Evolutionary conservation across 2,888 invertebrate genomes (phyloP).

Genomic region (Philhelius pedissequus): DNA sequence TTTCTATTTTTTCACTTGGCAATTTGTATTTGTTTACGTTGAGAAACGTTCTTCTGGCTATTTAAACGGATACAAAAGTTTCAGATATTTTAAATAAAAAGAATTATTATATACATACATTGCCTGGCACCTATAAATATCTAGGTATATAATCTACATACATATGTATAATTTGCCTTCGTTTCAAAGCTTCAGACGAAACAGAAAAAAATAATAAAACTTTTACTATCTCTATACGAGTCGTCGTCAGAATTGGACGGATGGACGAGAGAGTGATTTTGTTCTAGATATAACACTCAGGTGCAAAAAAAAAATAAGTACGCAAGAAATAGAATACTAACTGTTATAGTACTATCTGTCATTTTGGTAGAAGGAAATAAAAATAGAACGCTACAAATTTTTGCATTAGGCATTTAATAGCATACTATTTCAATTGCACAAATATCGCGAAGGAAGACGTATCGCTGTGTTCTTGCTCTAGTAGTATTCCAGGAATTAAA

Average conservation of each 20-base stretch:
- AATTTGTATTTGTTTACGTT: slow-evolving; percentile 49
- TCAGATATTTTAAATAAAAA: slow-evolving; percentile 48
- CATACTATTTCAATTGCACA: too few species aligned
- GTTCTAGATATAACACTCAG: not conserved
- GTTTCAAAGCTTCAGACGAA: slow-evolving; percentile 12
- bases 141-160: not conserved
- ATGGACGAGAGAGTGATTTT: not conserved
- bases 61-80: slow-evolving; percentile 54
- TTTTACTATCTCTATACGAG: not conserved
- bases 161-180: slow-evolving; percentile 20
- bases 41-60: slow-evolving; percentile 9
- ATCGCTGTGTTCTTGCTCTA: too few species aligned
- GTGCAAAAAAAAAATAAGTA: not conserved
- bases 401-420: too few species aligned
- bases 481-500: too few species aligned
- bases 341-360: too few species aligned
- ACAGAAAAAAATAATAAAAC: not conserved
- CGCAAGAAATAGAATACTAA: too few species aligned
- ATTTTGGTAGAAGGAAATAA: too few species aligned
- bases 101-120: not conserved
- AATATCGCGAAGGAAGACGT: too few species aligned
- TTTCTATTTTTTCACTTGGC: slow-evolving; percentile 30
- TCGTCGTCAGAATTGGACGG: not conserved
- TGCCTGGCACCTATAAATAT: too few species aligned
- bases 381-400: too few species aligned